Conservation (phyloP, 2,888 invertebrate species). For the Adineta ricciae region DNA sequence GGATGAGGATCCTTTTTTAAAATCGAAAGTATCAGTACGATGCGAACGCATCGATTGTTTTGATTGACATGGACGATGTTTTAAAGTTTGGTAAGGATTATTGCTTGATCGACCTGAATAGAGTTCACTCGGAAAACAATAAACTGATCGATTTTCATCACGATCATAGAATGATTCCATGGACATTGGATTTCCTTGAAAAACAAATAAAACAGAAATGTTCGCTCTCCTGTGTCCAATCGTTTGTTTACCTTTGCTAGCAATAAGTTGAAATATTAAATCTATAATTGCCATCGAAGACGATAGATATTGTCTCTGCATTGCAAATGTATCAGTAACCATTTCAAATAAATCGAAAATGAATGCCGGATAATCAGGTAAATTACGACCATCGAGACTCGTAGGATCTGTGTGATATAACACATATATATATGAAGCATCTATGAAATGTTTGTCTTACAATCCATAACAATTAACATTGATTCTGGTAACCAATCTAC, state of each 20-base stretch:
- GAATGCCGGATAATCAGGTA: neutral
- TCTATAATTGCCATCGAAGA: neutral
- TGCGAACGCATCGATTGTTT: neutral
- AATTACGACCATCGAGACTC: neutral
- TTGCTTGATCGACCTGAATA: neutral
- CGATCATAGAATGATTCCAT: neutral
- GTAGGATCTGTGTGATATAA: neutral
- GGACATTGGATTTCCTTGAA: neutral
- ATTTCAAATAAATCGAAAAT: neutral
- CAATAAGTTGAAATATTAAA: neutral
- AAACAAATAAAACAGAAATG: neutral
- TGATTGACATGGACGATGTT: neutral
- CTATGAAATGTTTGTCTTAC: neutral
- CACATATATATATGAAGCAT: neutral
- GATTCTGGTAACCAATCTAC: neutral
- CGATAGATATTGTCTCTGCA: neutral
- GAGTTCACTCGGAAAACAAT: neutral
- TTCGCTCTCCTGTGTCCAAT: too few species aligned
- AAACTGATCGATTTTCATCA: neutral
- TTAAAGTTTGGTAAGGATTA: neutral
- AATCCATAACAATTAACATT: neutral
- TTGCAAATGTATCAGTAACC: neutral
- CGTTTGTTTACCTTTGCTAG: neutral
- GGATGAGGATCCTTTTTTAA: neutral
- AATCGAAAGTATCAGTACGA: neutral